A percentile compares a stretch with the other conserved stretches of the same genome.
phyloP scores from a whole-genome alignment of 2,888 invertebrate genomes.

The Amitus sp. region DNA sequence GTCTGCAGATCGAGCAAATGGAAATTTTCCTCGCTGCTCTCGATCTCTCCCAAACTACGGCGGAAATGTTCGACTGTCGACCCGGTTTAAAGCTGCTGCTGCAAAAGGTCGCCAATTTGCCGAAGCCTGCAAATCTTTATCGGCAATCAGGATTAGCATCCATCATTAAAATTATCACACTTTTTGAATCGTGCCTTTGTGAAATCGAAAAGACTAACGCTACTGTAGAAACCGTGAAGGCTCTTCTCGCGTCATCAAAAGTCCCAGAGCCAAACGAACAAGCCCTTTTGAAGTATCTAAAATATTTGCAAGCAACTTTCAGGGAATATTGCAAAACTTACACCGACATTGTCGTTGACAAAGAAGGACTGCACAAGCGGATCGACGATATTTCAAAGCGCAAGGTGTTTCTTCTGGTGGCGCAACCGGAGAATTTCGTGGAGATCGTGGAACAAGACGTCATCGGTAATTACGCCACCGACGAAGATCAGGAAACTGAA shows the following conservation, averaged over 20 bases:
- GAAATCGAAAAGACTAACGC: slow-evolving; percentile 67
- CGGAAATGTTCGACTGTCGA: slow-evolving; percentile 87
- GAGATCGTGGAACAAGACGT: slow-evolving; percentile 57
- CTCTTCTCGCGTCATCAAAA: slow-evolving; percentile 36
- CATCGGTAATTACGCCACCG: slow-evolving; percentile 21
- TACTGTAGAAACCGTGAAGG: slow-evolving; percentile 54
- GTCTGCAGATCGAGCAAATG: slow-evolving; percentile 71
- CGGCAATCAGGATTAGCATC: slow-evolving; percentile 93
- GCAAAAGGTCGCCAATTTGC: slow-evolving; percentile 90
- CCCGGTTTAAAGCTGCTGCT: slow-evolving; percentile 94
- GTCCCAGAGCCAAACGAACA: slow-evolving; percentile 35
- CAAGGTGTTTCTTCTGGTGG: slow-evolving; percentile 70
- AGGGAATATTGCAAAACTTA: slow-evolving; percentile 67
- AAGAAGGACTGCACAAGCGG: slow-evolving; percentile 64
- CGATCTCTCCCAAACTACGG: slow-evolving; percentile 83
- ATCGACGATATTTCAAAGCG: slow-evolving; percentile 65
- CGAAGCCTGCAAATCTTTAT: slow-evolving; percentile 89
- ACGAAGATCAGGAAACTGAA: slow-evolving; percentile 41
- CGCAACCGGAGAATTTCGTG: slow-evolving; percentile 69
- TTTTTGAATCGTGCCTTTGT: slow-evolving; percentile 85
- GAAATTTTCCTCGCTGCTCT: slow-evolving; percentile 81
- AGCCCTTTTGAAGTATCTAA: slow-evolving; percentile 49
- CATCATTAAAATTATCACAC: slow-evolving; percentile 86
- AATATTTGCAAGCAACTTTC: slow-evolving; percentile 62
- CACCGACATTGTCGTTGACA: slow-evolving; percentile 67